These are phyloP conservation scores for Leptinotarsa haldemani DNA, from an alignment of 2,888 invertebrate species.

Conservation along the genomic window DNA sequence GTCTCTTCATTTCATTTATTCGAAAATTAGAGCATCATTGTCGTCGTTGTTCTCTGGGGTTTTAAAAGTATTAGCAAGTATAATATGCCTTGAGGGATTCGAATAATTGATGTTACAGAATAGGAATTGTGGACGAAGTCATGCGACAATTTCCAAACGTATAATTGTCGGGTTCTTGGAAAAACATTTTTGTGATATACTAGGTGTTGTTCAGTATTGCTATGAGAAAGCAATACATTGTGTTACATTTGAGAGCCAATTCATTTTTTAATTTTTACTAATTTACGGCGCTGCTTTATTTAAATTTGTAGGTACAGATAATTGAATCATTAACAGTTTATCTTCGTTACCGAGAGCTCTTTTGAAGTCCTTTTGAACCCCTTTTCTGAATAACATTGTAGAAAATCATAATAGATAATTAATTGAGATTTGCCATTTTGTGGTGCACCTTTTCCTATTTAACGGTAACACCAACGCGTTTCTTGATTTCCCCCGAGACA, in stretches of 20 bases:
- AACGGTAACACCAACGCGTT: slow-evolving; percentile 46
- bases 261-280: too few species aligned
- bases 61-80: slow-evolving; percentile 41
- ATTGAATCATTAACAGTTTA: not conserved
- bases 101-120: not conserved
- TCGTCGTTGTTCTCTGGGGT: slow-evolving; percentile 33
- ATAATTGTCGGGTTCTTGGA: too few species aligned
- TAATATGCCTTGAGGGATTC: slow-evolving; percentile 27
- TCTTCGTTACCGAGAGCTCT: not conserved
- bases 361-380: not conserved
- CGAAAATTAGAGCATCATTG: slow-evolving; percentile 37
- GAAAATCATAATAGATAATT: slow-evolving; percentile 41
- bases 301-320: not conserved
- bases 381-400: not conserved
- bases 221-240: too few species aligned
- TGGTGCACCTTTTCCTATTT: slow-evolving; percentile 44
- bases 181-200: too few species aligned
- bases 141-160: not conserved
- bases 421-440: slow-evolving; percentile 49
- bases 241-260: too few species aligned
- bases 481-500: slow-evolving; percentile 49
- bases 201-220: too few species aligned
- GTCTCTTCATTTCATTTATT: slow-evolving; percentile 37
- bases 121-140: not conserved
- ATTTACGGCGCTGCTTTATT: too few species aligned